phyloP scores from a whole-genome alignment of 64 coral and sea anemone genomes.

The Actinia equina region DNA sequence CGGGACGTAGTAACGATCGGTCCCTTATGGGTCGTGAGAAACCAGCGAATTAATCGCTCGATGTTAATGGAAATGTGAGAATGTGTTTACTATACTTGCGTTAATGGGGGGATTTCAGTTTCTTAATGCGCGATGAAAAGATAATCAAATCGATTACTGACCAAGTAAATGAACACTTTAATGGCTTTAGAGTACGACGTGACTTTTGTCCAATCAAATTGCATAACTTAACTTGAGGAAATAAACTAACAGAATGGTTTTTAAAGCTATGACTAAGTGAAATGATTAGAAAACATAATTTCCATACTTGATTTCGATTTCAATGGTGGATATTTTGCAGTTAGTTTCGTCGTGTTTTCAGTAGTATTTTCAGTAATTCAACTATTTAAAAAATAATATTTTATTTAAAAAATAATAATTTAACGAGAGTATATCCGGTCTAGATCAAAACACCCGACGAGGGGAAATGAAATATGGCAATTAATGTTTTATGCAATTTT shows the following conservation, averaged over 20 bases:
- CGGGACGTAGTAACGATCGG: no score
- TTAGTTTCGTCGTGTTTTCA: constrained; percentile 3
- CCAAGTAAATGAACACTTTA: not conserved
- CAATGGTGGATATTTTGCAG: not conserved
- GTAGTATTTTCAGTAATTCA: not conserved
- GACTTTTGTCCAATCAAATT: not conserved
- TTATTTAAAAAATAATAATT: no score
- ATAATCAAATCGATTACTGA: not conserved
- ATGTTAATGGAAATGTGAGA: not conserved
- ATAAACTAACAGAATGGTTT: no score
- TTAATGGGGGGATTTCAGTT: no score
- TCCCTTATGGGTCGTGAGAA: no score
- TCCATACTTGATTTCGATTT: not conserved
- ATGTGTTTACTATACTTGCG: not conserved
- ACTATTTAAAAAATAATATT: not conserved
- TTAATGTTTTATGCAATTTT: not conserved
- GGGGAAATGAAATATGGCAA: not conserved
- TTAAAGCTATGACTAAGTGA: not conserved
- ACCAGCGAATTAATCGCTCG: no score
- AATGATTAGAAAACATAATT: not conserved
- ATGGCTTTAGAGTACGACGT: not conserved
- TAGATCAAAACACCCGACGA: not conserved
- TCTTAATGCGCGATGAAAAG: not conserved
- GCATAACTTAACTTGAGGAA: not conserved
- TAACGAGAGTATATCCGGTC: not conserved